phyloP scores from a whole-genome alignment of 1,140 invertebrate species.

The Drosophila malerkotliana region DNA sequence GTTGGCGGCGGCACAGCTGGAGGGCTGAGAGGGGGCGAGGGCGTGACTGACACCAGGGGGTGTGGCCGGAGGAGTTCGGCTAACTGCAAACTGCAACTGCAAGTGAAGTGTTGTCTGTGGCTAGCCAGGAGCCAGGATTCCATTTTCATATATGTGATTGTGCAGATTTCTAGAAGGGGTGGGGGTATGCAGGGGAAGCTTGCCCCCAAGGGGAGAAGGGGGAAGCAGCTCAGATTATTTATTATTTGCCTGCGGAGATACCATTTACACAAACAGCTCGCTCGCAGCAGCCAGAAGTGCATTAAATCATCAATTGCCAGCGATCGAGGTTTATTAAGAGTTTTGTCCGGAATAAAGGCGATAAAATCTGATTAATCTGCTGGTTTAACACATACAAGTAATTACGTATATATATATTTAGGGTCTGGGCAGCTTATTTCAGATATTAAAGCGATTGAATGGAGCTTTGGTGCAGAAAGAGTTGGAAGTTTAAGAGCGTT shows the following conservation, averaged over 20 bases:
- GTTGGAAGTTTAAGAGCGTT: no score
- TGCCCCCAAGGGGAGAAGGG: not conserved
- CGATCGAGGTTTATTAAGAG: constrained; percentile 33
- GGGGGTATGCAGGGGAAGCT: not conserved
- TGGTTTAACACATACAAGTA: not conserved
- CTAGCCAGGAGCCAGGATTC: constrained; percentile 54
- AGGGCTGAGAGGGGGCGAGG: not conserved
- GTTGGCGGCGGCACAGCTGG: constrained; percentile 22
- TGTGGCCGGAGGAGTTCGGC: constrained; percentile 32
- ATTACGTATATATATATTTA: not conserved
- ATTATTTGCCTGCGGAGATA: constrained; percentile 57
- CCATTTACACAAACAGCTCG: constrained; percentile 43
- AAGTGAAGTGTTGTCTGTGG: constrained; percentile 78
- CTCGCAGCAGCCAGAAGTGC: constrained; percentile 23
- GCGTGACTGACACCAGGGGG: not conserved
- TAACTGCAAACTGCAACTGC: constrained; percentile 75
- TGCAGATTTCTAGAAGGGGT: not conserved
- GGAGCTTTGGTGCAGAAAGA: no score
- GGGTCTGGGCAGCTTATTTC: not conserved
- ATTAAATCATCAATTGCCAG: constrained; percentile 47
- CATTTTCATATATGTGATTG: constrained; percentile 32
- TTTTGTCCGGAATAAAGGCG: not conserved
- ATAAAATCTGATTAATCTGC: constrained; percentile 12
- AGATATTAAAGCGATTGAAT: not conserved
- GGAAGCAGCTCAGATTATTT: constrained; percentile 27